Conservation (phyloP, 2,888 invertebrate genomes). For the Noctua comes region DNA sequence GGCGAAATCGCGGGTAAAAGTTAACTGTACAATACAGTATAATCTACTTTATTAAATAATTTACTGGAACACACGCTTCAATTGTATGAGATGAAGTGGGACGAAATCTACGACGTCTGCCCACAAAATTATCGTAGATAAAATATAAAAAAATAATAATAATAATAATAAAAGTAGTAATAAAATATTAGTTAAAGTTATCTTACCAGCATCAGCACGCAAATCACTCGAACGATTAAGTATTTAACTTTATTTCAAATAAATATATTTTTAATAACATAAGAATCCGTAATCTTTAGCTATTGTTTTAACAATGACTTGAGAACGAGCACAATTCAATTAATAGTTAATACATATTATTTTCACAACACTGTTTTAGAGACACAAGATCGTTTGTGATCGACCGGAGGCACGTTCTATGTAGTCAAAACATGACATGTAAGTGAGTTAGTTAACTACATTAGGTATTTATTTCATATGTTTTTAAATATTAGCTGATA, state of each 20-base stretch:
- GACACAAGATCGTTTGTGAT: background rate
- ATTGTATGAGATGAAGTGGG: background rate
- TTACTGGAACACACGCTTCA: background rate
- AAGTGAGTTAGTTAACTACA: background rate
- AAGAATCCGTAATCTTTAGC: slow-evolving; percentile 8
- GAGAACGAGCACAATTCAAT: slow-evolving; percentile 23
- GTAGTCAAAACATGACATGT: background rate
- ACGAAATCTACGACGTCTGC: background rate
- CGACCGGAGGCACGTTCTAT: background rate
- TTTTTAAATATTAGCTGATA: background rate
- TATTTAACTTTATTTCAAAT: background rate
- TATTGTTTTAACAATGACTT: slow-evolving; percentile 16
- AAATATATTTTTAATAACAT: background rate
- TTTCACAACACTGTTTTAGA: background rate
- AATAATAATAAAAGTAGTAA: too few relatives aligned
- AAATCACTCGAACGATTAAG: background rate
- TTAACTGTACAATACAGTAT: background rate
- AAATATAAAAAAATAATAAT: background rate
- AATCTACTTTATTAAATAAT: background rate
- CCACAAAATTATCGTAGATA: background rate
- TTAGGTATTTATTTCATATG: background rate
- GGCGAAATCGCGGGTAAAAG: background rate
- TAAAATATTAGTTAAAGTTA: background rate
- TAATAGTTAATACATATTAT: slow-evolving; percentile 2
- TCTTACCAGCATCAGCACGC: slow-evolving; percentile 12